phyloP scores from a whole-genome alignment of 2,888 invertebrate genomes.

The Zelleria hepariella region DNA sequence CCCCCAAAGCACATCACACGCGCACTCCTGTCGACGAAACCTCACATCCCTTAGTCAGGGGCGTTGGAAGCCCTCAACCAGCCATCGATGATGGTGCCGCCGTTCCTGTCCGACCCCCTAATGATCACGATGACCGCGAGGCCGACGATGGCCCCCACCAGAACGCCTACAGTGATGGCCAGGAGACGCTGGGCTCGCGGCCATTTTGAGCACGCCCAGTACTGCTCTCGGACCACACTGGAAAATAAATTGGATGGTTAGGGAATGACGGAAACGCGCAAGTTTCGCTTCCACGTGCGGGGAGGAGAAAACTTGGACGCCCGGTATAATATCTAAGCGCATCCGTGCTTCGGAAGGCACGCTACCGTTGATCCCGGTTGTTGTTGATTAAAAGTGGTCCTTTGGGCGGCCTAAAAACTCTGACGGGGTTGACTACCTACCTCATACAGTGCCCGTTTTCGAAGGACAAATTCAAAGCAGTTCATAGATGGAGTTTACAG shows the following conservation, averaged over 20 bases:
- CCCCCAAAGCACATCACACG: background rate
- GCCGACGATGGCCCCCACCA: conserved; percentile 47
- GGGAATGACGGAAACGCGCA: no score
- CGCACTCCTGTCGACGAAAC: conserved; percentile 1
- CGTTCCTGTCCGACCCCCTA: conserved; percentile 18
- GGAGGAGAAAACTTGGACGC: no score
- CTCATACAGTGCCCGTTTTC: no score
- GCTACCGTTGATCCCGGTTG: no score
- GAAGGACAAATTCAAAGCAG: no score
- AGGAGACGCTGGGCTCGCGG: conserved; percentile 40
- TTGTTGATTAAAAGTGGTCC: no score
- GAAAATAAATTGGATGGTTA: background rate
- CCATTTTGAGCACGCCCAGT: conserved; percentile 60
- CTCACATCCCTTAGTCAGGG: conserved; percentile 19
- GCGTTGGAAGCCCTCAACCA: conserved; percentile 22
- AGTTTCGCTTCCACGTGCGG: no score
- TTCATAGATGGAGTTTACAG: no score
- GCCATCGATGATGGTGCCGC: conserved; percentile 20
- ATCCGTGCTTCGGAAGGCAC: no score
- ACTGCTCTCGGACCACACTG: conserved; percentile 49
- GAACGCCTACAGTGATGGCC: conserved; percentile 43
- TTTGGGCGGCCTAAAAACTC: no score
- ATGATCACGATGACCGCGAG: conserved; percentile 33
- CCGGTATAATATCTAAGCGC: no score
- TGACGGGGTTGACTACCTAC: no score